Conservation (phyloP, 92 coral and sea anemone species). For the Scolanthus callimorphus region DNA sequence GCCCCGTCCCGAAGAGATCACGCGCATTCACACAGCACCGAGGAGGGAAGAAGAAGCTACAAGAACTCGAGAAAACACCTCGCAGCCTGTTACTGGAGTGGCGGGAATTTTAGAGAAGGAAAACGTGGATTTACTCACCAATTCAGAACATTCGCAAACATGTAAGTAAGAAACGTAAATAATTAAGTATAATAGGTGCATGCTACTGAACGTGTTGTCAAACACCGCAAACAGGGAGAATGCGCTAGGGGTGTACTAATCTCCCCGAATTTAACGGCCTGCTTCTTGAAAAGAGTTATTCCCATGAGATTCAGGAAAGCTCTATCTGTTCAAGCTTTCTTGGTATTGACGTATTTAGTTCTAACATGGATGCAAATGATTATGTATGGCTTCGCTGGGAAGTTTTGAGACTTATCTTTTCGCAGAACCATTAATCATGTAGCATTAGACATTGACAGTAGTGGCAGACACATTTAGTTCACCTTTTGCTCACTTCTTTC, state of each 20-base stretch:
- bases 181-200: not conserved
- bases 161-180: constrained; percentile 7
- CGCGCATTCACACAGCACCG: not conserved
- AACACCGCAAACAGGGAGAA: no score
- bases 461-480: not conserved
- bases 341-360: not conserved
- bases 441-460: not conserved
- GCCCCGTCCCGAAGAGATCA: constrained; percentile 5
- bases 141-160: constrained; percentile 8
- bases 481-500: no score
- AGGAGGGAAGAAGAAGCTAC: not conserved
- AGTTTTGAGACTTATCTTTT: not conserved
- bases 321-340: not conserved
- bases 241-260: no score
- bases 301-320: no score
- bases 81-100: not conserved
- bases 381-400: no score
- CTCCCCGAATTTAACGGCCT: no score
- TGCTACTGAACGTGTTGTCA: no score
- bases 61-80: not conserved
- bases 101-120: not conserved
- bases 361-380: no score
- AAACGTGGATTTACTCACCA: not conserved
- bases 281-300: no score
- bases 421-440: not conserved